Evolutionary conservation across 2,113 vertebrate genomes (phyloP).

Genomic region (Podarcis muralis): DNA sequence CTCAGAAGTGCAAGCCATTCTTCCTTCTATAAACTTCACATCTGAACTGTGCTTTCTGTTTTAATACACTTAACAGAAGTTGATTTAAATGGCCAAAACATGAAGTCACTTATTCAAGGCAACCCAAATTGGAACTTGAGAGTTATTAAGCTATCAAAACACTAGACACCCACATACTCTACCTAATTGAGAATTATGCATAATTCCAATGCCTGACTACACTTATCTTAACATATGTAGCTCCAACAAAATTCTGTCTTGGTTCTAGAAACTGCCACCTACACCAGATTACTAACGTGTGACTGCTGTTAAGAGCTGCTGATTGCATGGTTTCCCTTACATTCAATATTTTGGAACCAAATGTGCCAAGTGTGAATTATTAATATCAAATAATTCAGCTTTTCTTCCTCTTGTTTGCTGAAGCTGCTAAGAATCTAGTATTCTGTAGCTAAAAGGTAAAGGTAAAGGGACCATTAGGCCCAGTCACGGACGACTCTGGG

Average conservation of each 20-base stretch:
- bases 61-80: background rate
- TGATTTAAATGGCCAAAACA: background rate
- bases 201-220: background rate
- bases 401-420: background rate
- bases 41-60: background rate
- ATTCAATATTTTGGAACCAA: background rate
- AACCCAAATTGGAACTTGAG: background rate
- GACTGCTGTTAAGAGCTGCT: constrained; percentile 12
- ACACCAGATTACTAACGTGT: background rate
- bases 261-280: background rate
- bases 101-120: background rate
- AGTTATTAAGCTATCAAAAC: background rate
- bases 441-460: background rate
- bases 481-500: no score
- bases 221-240: background rate
- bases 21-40: background rate
- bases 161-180: background rate
- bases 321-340: background rate
- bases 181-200: background rate
- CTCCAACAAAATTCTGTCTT: background rate
- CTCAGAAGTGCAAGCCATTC: background rate
- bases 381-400: background rate
- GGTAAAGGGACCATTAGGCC: no score
- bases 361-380: background rate
- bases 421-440: background rate